Percentiles rank a stretch among this genome's conserved stretches.
Conservation (phyloP, 2,797 vertebrate genomes). For the Chloroceryle amazona region DNA sequence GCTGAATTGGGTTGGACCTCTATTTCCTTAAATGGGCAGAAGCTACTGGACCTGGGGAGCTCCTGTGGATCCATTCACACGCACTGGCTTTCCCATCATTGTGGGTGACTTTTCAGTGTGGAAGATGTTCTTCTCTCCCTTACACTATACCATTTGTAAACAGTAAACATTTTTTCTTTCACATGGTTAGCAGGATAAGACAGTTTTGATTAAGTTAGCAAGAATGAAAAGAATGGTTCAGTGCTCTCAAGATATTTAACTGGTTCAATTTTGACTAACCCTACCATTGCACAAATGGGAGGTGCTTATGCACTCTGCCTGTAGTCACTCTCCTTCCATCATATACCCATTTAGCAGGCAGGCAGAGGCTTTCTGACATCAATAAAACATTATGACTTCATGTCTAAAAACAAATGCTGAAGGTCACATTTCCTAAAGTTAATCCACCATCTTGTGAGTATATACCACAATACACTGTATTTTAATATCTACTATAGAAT, state of each 20-base stretch:
- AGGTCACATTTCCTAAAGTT: conserved; percentile 15
- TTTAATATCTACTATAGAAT: background rate
- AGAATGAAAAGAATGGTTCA: background rate
- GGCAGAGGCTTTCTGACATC: background rate
- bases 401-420: background rate
- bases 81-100: background rate
- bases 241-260: background rate
- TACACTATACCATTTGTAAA: background rate
- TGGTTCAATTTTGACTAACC: background rate
- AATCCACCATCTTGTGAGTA: conserved; percentile 73
- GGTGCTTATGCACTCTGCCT: background rate
- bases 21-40: background rate
- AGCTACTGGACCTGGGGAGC: background rate
- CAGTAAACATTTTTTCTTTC: background rate
- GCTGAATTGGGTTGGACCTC: background rate
- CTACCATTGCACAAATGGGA: background rate
- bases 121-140: background rate
- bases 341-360: background rate
- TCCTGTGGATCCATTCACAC: background rate
- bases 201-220: background rate
- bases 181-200: background rate
- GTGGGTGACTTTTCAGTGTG: background rate
- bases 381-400: background rate
- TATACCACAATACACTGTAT: background rate
- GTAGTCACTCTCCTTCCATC: background rate